phyloP scores from a whole-genome alignment of 2,888 invertebrate genomes.

The Lasius fuliginosus region DNA sequence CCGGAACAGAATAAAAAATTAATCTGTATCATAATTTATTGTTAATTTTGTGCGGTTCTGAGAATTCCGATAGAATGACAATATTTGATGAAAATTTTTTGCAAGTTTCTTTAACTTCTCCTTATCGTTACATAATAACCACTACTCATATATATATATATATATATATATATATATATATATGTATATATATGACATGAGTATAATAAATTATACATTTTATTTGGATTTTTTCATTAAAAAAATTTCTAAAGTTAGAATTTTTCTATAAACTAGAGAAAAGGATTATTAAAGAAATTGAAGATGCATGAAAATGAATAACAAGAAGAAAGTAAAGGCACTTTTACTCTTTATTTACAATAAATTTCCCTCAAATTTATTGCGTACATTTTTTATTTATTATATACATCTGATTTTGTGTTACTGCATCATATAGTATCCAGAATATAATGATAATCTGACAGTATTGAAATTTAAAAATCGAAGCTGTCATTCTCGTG shows the following conservation, averaged over 20 bases:
- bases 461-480: background rate
- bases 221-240: slow-evolving; percentile 5
- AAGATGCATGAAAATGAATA: background rate
- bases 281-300: background rate
- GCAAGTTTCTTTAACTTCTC: background rate
- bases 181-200: background rate
- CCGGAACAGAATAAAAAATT: background rate
- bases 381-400: background rate
- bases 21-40: background rate
- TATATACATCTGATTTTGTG: background rate
- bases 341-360: background rate
- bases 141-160: background rate
- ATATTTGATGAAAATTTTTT: background rate
- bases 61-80: background rate
- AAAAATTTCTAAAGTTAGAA: background rate
- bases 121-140: background rate
- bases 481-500: background rate
- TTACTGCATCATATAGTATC: background rate
- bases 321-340: background rate
- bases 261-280: background rate
- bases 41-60: background rate
- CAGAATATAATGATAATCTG: background rate
- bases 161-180: no score
- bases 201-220: background rate
- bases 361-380: slow-evolving; percentile 18